Percentiles rank a stretch among this genome's conserved stretches.
phyloP scores from a whole-genome alignment of 2,797 vertebrate species.

The Dendrocincla fuliginosa region DNA sequence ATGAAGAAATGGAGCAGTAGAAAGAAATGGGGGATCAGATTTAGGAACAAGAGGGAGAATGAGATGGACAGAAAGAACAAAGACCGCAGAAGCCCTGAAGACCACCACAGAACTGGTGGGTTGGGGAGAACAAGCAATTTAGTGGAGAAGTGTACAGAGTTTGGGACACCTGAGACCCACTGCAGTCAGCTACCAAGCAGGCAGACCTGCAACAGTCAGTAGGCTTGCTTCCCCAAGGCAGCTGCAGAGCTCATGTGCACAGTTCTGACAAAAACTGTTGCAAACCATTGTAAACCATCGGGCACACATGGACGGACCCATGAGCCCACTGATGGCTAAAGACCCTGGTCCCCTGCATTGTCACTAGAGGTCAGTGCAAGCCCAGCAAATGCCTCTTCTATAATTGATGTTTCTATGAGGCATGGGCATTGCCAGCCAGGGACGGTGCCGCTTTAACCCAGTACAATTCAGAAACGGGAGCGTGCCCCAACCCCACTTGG shows the following conservation, averaged over 20 bases:
- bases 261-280: neutral
- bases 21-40: neutral
- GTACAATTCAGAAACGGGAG: neutral
- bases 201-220: neutral
- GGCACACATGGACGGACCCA: fast-evolving
- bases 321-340: neutral
- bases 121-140: neutral
- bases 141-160: neutral
- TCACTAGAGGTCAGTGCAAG: constrained; percentile 79
- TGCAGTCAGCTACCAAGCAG: neutral
- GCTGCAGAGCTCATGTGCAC: neutral
- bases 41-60: neutral
- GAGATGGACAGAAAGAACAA: neutral
- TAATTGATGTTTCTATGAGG: neutral
- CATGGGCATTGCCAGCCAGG: too few relatives aligned
- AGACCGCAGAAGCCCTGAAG: neutral
- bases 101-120: neutral
- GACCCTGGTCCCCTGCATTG: constrained; percentile 1
- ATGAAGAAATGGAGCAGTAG: neutral
- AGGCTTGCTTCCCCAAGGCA: neutral
- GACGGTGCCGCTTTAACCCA: neutral
- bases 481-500: fast-evolving
- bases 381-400: constrained; percentile 11
- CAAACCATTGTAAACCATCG: fast-evolving
- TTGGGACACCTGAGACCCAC: neutral